These are phyloP conservation scores for Artemia sinica DNA, from an alignment of 2,888 invertebrate species.

Conservation along the genomic window DNA sequence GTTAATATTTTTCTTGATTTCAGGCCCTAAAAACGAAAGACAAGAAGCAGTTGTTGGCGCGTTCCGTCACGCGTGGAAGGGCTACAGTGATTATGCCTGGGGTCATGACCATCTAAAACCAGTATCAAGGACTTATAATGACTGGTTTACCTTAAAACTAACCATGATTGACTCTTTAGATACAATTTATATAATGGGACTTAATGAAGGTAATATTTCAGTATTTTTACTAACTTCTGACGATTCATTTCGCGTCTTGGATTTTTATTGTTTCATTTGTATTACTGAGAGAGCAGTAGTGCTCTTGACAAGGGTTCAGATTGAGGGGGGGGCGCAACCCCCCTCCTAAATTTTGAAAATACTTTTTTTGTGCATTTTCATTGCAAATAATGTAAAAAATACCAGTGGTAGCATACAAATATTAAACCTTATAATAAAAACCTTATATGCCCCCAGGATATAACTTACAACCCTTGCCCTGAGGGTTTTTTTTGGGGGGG, in stretches of 20 bases:
- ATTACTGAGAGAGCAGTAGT: no score
- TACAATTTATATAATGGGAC: constrained; percentile 87
- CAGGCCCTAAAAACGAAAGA: constrained; percentile 57
- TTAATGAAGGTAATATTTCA: constrained; percentile 51
- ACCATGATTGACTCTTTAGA: constrained; percentile 89
- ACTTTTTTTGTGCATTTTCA: no score
- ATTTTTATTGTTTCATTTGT: no score
- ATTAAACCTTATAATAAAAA: no score
- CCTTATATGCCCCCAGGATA: no score
- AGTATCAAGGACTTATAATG: constrained; percentile 57
- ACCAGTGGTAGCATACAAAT: no score
- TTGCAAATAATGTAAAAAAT: no score
- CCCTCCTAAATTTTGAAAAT: no score
- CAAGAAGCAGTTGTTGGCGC: constrained; percentile 73
- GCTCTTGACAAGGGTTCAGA: no score
- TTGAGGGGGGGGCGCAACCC: no score
- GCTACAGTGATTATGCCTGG: constrained; percentile 87
- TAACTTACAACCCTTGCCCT: no score
- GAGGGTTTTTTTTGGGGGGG: no score
- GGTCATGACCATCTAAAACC: constrained; percentile 91
- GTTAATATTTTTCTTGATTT: constrained; percentile 22
- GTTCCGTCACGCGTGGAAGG: constrained; percentile 82
- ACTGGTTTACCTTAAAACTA: constrained; percentile 87
- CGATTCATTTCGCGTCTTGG: neutral
- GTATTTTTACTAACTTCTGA: constrained; percentile 16